These are phyloP conservation scores for Hyposmocoma kahamanoa DNA, from an alignment of 1,140 invertebrate genomes.

Conservation along the genomic window DNA sequence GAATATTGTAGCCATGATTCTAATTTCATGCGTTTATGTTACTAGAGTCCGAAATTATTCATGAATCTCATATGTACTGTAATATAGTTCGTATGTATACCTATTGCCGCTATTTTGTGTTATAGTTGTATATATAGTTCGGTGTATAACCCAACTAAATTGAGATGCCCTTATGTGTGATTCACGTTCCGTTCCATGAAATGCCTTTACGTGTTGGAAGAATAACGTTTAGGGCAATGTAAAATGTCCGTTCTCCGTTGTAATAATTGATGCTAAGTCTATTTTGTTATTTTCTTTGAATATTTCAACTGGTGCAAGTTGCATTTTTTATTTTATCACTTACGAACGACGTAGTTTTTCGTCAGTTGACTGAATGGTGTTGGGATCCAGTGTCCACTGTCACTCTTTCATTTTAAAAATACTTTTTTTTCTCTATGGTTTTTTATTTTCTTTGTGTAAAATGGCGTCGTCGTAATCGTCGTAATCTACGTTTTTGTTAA, in stretches of 20 bases:
- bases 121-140: conserved; percentile 49
- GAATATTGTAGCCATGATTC: conserved; percentile 1
- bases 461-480: not conserved
- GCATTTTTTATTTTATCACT: too few species aligned
- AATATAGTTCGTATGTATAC: conserved; percentile 52
- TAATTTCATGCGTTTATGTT: conserved; percentile 29
- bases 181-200: conserved; percentile 31
- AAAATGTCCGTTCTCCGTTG: too few species aligned
- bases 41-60: conserved; percentile 41
- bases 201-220: not conserved
- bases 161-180: conserved; percentile 24
- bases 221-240: too few species aligned
- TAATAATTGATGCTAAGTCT: too few species aligned
- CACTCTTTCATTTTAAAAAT: conserved; percentile 5
- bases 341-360: too few species aligned
- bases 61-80: conserved; percentile 35
- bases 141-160: conserved; percentile 49
- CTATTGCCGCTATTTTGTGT: conserved; percentile 61
- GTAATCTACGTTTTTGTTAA: not conserved
- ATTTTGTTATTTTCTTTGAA: too few species aligned
- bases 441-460: conserved; percentile 19
- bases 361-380: too few species aligned
- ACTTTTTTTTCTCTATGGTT: conserved; percentile 36
- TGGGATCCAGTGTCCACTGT: not conserved
- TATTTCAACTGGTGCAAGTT: too few species aligned